Base-by-base conservation (phyloP, 2,113 vertebrate species). In the Myiopsitta monachus region DNA sequence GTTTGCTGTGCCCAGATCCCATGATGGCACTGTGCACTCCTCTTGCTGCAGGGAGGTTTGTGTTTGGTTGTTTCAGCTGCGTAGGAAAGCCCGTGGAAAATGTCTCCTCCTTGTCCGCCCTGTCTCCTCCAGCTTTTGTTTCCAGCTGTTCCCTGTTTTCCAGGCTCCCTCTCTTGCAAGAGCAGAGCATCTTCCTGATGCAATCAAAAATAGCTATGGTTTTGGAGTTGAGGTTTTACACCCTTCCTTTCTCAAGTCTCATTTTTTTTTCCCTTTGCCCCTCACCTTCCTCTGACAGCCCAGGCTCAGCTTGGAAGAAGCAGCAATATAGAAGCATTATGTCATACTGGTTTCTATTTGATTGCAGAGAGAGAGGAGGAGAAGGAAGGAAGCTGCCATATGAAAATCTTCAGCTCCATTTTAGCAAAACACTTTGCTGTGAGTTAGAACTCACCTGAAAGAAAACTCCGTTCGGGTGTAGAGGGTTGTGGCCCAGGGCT, bases 111-210 rank as follows among this genome's bases (percentile, higher is more conserved):
- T 91, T 28, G 70, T 74, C 86, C 8, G 0, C 57, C 57, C 43
- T 3, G 3, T 67, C 85, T 59, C 62, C 62, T 70, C n/a, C 57
- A 91, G 95, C 63, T 91, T 93, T 90, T 85, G 75, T 94, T 94
- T 88, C 83, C 83, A 93, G 93, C 87, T 91, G 87, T 85, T 97
- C 79, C 63, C 68, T 92, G 39, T 73, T 92, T 86, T 86, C 87
- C 21, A 3, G 82, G 41, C 44, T 77, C 11, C 1, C 49, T 93
- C 30, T 91, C 46, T 62, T 3, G 0, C 82, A 79, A 30, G 64
- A 72, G 73, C 51, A 46, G 54, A 87, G 67, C 87, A 79, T 92
- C 92, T 93, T 82, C 80, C 77, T 41, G 23, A 81, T 79, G 47
- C 59, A 13, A 46, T 79, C 51, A 51, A 33, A 44, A 68, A 31